Evolutionary conservation across 1,140 invertebrate species (phyloP).

Genomic region (Drosophila hydei): DNA sequence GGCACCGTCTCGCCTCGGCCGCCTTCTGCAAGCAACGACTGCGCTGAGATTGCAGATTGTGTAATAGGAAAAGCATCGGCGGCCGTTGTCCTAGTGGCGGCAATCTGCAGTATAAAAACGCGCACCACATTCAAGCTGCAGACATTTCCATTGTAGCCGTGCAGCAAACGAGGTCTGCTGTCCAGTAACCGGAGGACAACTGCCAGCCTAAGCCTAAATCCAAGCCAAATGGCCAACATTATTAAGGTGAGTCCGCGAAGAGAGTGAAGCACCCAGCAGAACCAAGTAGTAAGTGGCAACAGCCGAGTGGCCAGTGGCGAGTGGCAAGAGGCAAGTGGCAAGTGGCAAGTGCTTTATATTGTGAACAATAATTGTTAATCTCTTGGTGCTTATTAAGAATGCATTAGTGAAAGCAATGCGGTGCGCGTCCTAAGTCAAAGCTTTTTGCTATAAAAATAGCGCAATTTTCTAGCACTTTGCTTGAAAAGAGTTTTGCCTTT

Average conservation of each 20-base stretch:
- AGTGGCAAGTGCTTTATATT: too few relatives aligned
- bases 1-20: conserved; percentile 16
- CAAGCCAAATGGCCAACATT: conserved; percentile 58
- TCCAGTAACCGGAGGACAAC: background rate
- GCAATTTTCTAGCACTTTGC: conserved; percentile 29
- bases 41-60: conserved; percentile 48
- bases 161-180: conserved; percentile 47
- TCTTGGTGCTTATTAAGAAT: conserved; percentile 52
- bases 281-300: too few relatives aligned
- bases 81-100: conserved; percentile 47
- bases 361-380: conserved; percentile 3
- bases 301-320: too few relatives aligned
- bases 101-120: conserved; percentile 64
- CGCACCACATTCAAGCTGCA: conserved; percentile 42
- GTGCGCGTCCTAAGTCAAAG: background rate
- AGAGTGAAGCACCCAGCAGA: background rate
- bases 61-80: conserved; percentile 60
- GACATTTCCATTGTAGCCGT: conserved; percentile 61
- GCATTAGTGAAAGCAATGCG: conserved; percentile 30
- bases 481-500: background rate
- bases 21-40: conserved; percentile 60
- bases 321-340: too few relatives aligned
- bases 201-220: conserved; percentile 20
- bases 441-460: background rate
- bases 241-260: conserved; percentile 51